These are phyloP conservation scores for Aphis craccivora DNA, from an alignment of 1,140 invertebrate genomes.

Conservation along the genomic window DNA sequence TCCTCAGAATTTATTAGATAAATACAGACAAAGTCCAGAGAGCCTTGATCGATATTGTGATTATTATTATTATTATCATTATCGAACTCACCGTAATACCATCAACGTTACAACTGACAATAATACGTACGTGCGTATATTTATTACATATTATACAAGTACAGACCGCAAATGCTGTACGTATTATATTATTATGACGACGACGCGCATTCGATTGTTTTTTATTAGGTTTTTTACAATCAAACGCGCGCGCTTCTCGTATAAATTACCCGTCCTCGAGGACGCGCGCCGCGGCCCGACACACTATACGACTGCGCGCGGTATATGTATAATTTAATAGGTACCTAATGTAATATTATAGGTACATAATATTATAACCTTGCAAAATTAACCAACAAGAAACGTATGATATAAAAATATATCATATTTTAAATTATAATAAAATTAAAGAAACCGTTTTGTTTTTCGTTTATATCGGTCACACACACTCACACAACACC, in stretches of 20 bases:
- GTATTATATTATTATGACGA: neutral
- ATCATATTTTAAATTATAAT: neutral
- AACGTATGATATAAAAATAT: neutral
- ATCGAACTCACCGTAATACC: neutral
- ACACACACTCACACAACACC: too few relatives aligned
- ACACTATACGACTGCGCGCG: neutral
- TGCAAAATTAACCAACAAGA: neutral
- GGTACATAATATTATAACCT: neutral
- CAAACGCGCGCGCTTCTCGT: neutral
- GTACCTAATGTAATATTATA: too few relatives aligned
- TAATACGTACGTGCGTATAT: neutral
- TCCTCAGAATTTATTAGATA: neutral
- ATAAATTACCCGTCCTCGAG: conserved; percentile 5
- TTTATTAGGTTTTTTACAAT: neutral
- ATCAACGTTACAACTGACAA: neutral
- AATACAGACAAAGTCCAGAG: neutral
- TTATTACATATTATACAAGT: neutral
- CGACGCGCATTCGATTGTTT: neutral
- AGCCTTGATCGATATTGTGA: neutral
- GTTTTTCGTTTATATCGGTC: neutral
- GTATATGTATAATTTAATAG: neutral
- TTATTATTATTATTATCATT: neutral
- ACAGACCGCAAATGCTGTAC: neutral
- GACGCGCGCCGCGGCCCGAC: neutral
- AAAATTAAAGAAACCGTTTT: neutral